Evolutionary conservation across 2,888 invertebrate species (phyloP).

Genomic region (Dinocampus coccinellae): DNA sequence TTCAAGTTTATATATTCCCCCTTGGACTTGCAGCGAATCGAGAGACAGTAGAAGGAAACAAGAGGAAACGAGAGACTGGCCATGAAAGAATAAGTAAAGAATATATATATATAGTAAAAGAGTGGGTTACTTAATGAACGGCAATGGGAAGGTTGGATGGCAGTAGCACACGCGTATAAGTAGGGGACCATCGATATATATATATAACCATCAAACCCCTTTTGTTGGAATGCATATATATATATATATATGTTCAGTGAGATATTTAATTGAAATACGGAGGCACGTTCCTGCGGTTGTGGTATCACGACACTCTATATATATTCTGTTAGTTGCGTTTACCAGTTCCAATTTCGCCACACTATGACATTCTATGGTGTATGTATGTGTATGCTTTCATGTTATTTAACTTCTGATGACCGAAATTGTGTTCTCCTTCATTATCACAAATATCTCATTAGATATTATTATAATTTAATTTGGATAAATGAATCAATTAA

Average conservation of each 20-base stretch:
- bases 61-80: not conserved
- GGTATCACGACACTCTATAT: conserved; percentile 28
- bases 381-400: not conserved
- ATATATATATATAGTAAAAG: conserved; percentile 23
- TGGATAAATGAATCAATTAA: not conserved
- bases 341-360: not conserved
- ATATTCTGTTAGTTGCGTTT: conserved; percentile 1
- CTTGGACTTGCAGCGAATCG: not conserved
- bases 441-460: too few species aligned
- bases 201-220: conserved; percentile 33
- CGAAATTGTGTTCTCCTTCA: not conserved
- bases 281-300: conserved; percentile 50
- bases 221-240: conserved; percentile 50
- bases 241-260: conserved; percentile 47
- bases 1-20: not conserved
- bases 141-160: conserved; percentile 41
- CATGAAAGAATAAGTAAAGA: conserved; percentile 17
- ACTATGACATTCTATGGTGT: not conserved
- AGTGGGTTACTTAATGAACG: conserved; percentile 48
- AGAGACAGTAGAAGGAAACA: not conserved
- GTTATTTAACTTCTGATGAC: not conserved
- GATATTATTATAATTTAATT: not conserved
- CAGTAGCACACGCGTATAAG: conserved; percentile 14
- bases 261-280: conserved; percentile 59
- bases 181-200: conserved; percentile 13